Evolutionary conservation across 2,113 vertebrate genomes (phyloP).

Genomic region (Tapirus terrestris): DNA sequence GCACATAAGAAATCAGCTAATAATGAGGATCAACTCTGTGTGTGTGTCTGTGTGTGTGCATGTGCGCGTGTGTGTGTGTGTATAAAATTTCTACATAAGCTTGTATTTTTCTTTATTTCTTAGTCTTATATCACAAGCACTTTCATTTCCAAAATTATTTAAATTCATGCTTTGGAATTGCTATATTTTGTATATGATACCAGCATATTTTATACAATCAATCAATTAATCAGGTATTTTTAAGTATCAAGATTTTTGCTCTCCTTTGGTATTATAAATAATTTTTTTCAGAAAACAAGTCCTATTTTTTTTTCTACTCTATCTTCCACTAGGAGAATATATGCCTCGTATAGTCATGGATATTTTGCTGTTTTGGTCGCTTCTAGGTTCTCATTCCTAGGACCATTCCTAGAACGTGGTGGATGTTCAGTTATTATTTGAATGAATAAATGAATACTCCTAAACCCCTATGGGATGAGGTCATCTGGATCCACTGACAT

Average conservation of each 20-base stretch:
- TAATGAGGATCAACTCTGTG: background rate
- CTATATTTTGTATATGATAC: background rate
- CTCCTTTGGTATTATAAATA: background rate
- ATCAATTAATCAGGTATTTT: background rate
- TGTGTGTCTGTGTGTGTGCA: background rate
- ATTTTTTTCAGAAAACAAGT: background rate
- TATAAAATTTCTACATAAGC: background rate
- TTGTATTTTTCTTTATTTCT: background rate
- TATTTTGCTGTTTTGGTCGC: background rate
- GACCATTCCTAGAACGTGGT: background rate
- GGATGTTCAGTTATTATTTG: background rate
- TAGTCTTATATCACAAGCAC: background rate
- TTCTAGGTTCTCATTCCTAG: background rate
- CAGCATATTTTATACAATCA: background rate
- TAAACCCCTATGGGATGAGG: background rate
- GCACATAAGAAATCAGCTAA: background rate
- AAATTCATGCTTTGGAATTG: background rate
- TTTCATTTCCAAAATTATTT: slow-evolving; percentile 3
- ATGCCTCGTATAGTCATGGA: background rate
- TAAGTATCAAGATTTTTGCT: background rate
- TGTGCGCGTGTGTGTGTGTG: background rate
- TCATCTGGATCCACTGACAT: background rate
- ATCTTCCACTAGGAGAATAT: background rate
- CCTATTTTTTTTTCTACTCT: background rate
- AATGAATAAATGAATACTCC: background rate